Evolutionary conservation across 53 echinoderm and acorn worm genomes (phyloP).

Genomic region (Actinopyga echinites): DNA sequence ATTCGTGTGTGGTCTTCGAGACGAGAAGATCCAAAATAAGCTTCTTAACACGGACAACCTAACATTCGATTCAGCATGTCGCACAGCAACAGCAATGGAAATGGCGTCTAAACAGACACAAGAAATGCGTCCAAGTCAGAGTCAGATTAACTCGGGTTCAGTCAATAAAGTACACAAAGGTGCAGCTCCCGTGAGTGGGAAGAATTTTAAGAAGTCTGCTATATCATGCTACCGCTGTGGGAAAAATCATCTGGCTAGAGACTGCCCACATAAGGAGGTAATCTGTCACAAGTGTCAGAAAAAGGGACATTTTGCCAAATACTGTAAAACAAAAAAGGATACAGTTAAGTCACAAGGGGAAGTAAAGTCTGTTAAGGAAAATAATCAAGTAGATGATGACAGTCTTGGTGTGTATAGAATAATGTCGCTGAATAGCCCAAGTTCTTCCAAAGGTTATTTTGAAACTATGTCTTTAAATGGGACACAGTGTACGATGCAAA

Average conservation of each 20-base stretch:
- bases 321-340: slow-evolving; percentile 32
- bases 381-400: not conserved
- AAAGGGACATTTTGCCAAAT: slow-evolving; percentile 35
- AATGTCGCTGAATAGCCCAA: not conserved
- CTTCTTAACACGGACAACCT: slow-evolving; percentile 41
- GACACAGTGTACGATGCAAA: not conserved
- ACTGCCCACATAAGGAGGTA: slow-evolving; percentile 1
- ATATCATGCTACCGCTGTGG: slow-evolving; percentile 10
- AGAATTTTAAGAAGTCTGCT: not conserved
- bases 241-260: slow-evolving; percentile 14
- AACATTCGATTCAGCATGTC: slow-evolving; percentile 37
- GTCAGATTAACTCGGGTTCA: not conserved
- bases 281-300: slow-evolving; percentile 20
- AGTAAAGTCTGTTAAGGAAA: slow-evolving; percentile 18
- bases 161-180: not conserved
- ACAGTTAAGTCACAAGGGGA: not conserved
- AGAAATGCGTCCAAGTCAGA: not conserved
- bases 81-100: slow-evolving; percentile 35
- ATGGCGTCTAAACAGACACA: slow-evolving; percentile 31
- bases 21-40: slow-evolving; percentile 40
- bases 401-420: not conserved
- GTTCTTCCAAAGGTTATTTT: not conserved
- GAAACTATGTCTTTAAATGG: not conserved
- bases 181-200: not conserved
- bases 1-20: slow-evolving; percentile 44